Percentiles rank a stretch among this genome's conserved stretches.
Evolutionary conservation across 1,140 invertebrate genomes (phyloP).

Genomic region (Lepidurus couesii): DNA sequence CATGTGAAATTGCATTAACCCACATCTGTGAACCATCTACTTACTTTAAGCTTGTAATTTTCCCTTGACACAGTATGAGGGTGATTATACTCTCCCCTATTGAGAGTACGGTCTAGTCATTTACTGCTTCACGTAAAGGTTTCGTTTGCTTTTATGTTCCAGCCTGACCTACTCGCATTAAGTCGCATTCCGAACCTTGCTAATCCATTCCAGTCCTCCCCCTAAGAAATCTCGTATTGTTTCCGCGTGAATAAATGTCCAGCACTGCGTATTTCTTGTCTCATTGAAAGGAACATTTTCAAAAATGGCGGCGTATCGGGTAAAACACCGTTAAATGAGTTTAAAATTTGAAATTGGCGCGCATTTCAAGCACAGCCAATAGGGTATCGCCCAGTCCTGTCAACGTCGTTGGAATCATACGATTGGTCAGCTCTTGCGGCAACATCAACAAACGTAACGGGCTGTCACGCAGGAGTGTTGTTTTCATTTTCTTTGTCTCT

Average conservation of each 20-base stretch:
- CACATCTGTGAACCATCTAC: not conserved
- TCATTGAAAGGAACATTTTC: no score
- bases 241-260: not conserved
- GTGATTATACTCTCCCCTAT: not conserved
- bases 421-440: not conserved
- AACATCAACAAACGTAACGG: constrained; percentile 2
- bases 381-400: not conserved
- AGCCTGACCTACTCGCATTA: not conserved
- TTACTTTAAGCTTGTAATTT: not conserved
- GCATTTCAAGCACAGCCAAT: not conserved
- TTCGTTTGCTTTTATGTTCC: not conserved
- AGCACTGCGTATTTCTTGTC: not conserved
- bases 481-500: not conserved
- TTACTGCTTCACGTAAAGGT: not conserved
- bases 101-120: not conserved
- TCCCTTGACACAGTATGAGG: not conserved
- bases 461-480: not conserved
- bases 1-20: not conserved
- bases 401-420: not conserved
- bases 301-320: no score
- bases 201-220: not conserved
- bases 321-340: no score
- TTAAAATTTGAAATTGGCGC: not conserved
- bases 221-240: not conserved
- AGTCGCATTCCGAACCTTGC: not conserved